Percentiles rank a stretch among this genome's conserved stretches.
phyloP scores from a whole-genome alignment of 2,113 vertebrate species.

The Nesoenas mayeri region DNA sequence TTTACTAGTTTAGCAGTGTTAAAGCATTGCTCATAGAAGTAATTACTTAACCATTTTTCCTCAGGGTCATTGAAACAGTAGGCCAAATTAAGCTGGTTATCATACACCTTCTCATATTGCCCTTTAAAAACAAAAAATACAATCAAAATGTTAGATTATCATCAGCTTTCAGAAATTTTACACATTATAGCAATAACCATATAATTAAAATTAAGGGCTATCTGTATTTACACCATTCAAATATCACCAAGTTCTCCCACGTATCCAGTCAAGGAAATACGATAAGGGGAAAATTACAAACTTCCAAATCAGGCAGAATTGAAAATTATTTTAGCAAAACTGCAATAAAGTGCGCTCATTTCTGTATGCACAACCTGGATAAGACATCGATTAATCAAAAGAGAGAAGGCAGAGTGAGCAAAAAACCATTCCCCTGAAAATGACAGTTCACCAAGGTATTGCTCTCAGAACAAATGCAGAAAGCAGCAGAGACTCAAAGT shows the following conservation, averaged over 20 bases:
- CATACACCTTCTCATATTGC: slow-evolving; percentile 76
- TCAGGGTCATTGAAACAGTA: slow-evolving; percentile 77
- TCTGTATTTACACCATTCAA: neutral
- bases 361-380: neutral
- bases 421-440: neutral
- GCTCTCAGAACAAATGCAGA: neutral
- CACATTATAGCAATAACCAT: neutral
- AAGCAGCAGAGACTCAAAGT: neutral
- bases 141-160: neutral
- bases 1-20: slow-evolving; percentile 72
- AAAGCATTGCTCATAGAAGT: slow-evolving; percentile 81
- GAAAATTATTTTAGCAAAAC: neutral
- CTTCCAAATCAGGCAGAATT: neutral
- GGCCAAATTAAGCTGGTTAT: slow-evolving; percentile 79
- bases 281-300: neutral
- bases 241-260: neutral
- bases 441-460: neutral
- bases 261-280: neutral
- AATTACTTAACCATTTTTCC: slow-evolving; percentile 81
- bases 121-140: slow-evolving; percentile 57
- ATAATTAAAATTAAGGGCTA: neutral
- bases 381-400: neutral
- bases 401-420: neutral
- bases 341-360: neutral
- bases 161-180: neutral